Evolutionary conservation across 2,888 invertebrate species (phyloP), one percentile per base, ranked within the genome.

Genomic region (Papilio protenor): DNA sequence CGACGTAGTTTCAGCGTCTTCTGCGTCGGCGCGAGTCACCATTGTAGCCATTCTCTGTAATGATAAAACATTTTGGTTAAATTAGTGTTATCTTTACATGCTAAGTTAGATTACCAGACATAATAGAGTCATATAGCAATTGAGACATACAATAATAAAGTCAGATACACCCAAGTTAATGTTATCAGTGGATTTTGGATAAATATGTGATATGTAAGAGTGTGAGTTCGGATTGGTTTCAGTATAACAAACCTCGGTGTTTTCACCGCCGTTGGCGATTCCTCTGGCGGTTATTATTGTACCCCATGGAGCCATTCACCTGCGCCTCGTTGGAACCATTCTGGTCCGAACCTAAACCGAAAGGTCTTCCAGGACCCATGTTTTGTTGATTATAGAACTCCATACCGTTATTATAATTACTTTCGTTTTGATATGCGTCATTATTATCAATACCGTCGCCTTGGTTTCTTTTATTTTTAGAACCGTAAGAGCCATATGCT

Each of bases 221-320:
- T 88, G 91, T 91, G 91, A 91, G 89, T 88, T 90, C 87, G 89
- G 92, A 91, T 93, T 92, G 93, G 93, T 91, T 92, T 90, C 90
- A 92, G 91, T 90, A 85, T 89, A 92, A 94, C 94, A 94, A 94
- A 94, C 94, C 94, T 94, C 94, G 86, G 87, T 82, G 83, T 86
- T 88, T 92, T 94, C 94, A 94, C 89, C 94, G 93, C 84, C 93
- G 94, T 83, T 85, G 88, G 89, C 92, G 94, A 89, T 92, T 92
- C 88, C 93, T 92, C 94, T 93, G 94, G 93, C 94, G 94, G 94
- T 93, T 92, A 83, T 90, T 91, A 87, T 87, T 87, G 91, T 93
- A 93, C 93, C 94, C 94, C 94, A 92, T 88, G 90, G 93, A 92
- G 91, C 94, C 93, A 86, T 92, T 91, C 80, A 90, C 90, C 91